phyloP scores from a whole-genome alignment of 2,888 invertebrate genomes.

The Chironomus riparius region DNA sequence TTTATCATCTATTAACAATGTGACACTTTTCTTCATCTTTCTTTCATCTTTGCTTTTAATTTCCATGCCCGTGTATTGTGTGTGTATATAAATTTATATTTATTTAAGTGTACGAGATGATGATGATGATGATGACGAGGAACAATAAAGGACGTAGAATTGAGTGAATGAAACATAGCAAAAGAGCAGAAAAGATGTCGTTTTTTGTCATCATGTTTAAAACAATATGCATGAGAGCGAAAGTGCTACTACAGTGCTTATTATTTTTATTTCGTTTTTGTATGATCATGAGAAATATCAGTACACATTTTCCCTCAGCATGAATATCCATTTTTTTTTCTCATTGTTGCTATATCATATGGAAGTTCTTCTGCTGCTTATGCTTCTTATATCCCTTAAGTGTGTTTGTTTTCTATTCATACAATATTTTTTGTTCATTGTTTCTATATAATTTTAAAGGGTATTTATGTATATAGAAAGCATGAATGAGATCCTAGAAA shows the following conservation, averaged over 20 bases:
- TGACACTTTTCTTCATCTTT: slow-evolving; percentile 11
- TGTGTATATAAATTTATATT: no score
- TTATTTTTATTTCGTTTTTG: background rate
- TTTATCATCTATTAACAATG: slow-evolving; percentile 14
- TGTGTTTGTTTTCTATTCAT: background rate
- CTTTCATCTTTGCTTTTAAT: slow-evolving; percentile 15
- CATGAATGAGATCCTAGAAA: no score
- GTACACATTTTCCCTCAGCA: background rate
- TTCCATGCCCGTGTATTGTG: background rate
- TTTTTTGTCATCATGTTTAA: background rate
- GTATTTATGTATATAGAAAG: no score
- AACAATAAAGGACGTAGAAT: no score
- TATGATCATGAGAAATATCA: background rate
- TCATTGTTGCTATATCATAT: no score
- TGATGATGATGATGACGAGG: no score
- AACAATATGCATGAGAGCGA: background rate
- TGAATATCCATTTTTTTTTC: background rate
- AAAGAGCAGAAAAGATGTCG: background rate
- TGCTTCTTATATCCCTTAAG: background rate
- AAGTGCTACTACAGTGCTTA: background rate
- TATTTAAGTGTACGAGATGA: no score
- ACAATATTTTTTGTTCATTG: background rate
- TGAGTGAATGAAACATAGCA: no score
- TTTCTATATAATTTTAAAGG: background rate
- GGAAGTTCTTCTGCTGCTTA: background rate